Base-by-base conservation (phyloP, 2,888 invertebrate genomes). In the Heterodera filipjevi region DNA sequence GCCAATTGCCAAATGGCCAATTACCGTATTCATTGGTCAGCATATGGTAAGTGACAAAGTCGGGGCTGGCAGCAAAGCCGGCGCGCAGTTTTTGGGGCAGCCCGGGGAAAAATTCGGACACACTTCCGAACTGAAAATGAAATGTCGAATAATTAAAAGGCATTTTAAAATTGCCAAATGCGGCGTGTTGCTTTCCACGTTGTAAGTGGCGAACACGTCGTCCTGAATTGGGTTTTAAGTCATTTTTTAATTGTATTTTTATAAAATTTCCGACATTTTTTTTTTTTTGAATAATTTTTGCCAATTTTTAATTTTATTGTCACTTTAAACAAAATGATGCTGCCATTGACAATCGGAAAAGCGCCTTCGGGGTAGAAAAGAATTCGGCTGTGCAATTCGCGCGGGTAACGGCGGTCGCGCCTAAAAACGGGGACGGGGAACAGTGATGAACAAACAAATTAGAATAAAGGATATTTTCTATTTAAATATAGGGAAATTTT, bases 361-460 rank as follows among this genome's bases (percentile, higher is more conserved):
- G 87, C 86, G 22, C 83, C 85, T 59, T 83, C 82, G 12, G 87
- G 87, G 68, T 85, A 87, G 83, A 87, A 87, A 66, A 87, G 84
- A 12, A 87, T 87, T 12, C 86, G 81, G 68, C 83, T 84, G 79
- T 87, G 87, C 19, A 87, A 82, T 35, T 82, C 82, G 59, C 82
- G 82, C 39, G 87, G 87, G 74, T 84, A 87, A 74, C 81, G 66
- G n/a, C 59, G 53, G 14, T 44, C 71, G 33, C 66, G 64, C 10
- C 70, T 78, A 64, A 66, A 66, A 66, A 68, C 5, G 6, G n/a
- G 27, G 19, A 64, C 6, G 19, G 8, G 22, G 6, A 64, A 64
- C 6, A 64, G 5, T 64, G 16, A 66, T n/a, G 32, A n/a, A 10
- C 32, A 27, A 77, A 49, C 10, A 6, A 59, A 39, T 27, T 2